Conservation (phyloP, 2,113 vertebrate species). For the Callipepla squamata region DNA sequence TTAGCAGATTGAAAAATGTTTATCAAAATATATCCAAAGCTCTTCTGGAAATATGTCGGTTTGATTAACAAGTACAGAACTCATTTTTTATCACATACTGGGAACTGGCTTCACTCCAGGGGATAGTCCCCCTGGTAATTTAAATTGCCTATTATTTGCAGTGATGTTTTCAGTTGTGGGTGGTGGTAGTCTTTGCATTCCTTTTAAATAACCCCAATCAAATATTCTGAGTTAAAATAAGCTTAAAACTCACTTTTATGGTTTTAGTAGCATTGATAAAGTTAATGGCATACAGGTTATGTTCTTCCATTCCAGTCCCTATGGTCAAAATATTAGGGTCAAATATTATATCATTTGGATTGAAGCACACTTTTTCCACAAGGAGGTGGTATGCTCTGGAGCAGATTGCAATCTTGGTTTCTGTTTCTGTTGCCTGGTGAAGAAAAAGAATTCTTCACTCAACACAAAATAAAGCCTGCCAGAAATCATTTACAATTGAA, state of each 20-base stretch:
- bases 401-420: constrained; percentile 88
- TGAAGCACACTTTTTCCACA: constrained; percentile 83
- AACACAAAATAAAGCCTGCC: background rate
- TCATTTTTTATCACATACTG: background rate
- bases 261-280: constrained; percentile 89
- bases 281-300: constrained; percentile 89
- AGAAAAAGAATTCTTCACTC: background rate
- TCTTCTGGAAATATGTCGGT: background rate
- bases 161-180: background rate
- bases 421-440: constrained; percentile 88
- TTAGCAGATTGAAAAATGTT: background rate
- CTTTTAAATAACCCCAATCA: background rate
- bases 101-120: background rate
- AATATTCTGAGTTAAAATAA: background rate
- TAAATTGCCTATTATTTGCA: background rate
- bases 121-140: background rate
- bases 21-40: background rate
- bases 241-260: constrained; percentile 87
- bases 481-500: background rate
- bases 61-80: too few relatives aligned
- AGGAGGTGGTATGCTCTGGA: constrained; percentile 90
- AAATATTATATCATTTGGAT: constrained; percentile 96
- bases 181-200: background rate
- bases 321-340: constrained; percentile 98
- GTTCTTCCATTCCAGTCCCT: constrained; percentile 97